phyloP scores from a whole-genome alignment of 1,140 invertebrate genomes.

The Armadillidium nasatum region DNA sequence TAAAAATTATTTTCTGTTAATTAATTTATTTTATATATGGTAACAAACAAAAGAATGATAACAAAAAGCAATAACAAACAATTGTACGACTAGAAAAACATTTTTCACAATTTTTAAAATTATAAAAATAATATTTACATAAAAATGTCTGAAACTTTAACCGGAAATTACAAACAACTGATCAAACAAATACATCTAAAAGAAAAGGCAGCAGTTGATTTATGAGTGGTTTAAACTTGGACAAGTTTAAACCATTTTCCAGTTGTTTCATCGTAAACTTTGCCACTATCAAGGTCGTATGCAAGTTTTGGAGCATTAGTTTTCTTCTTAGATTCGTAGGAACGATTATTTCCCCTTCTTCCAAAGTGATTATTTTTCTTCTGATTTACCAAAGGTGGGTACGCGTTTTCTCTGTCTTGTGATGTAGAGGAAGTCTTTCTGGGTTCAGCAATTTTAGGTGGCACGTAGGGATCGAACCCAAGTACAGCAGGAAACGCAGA shows the following conservation, averaged over 20 bases:
- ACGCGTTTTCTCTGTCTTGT: background rate
- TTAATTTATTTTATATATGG: background rate
- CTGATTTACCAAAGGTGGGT: background rate
- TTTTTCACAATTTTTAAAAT: background rate
- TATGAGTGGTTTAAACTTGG: slow-evolving; percentile 28
- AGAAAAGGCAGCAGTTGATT: background rate
- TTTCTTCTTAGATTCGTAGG: background rate
- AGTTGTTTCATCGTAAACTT: slow-evolving; percentile 44
- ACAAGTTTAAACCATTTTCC: slow-evolving; percentile 44
- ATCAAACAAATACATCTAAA: background rate
- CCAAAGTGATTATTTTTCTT: background rate
- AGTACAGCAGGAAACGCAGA: slow-evolving; percentile 19
- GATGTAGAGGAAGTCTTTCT: background rate
- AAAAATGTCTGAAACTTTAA: background rate
- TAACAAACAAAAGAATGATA: background rate
- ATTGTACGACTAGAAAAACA: slow-evolving; percentile 5
- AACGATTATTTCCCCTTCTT: background rate
- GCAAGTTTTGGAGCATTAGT: slow-evolving; percentile 23
- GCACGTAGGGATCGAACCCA: slow-evolving; percentile 33
- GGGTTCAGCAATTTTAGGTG: slow-evolving; percentile 16
- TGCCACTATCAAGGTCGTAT: slow-evolving; percentile 42
- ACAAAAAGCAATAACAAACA: background rate
- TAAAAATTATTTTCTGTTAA: background rate
- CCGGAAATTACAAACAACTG: too few relatives aligned
- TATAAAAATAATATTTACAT: slow-evolving; percentile 1